Evolutionary conservation across 2,113 vertebrate species (phyloP), one percentile per base, ranked within the genome.

Genomic region (Psilopogon haemacephalus): DNA sequence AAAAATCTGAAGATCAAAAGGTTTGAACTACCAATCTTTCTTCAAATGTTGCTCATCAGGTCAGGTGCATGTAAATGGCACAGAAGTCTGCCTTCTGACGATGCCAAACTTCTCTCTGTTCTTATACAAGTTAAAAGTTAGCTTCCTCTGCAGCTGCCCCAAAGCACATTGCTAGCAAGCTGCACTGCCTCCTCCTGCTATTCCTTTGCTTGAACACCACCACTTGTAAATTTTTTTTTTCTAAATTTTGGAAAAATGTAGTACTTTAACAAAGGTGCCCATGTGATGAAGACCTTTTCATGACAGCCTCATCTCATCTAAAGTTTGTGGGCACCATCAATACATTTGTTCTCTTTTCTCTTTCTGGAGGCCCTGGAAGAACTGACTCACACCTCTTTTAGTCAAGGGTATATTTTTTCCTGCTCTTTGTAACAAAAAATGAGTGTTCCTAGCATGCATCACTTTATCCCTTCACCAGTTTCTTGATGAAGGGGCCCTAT

Each of bases 1-100:
- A 85, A 16, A 72, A 69, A 23, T 42, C 64, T 85, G 44, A 89
- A 80, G 82, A 94, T 83, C 67, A 93, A 96, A 96, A 95, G 68
- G 59, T 72, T 33, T 73, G 55, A 93, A 28, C 68, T 87, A 27
- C 42, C 59, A 93, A 60, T 37, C 17, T 59, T 69, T 71, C 44
- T 32, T 82, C 46, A 76, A 68, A 89, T 82, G 65, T 72, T 19
- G 26, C 67, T 82, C 87, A 76, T 14, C 32, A 23, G 67, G 21
- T 16, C 82, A 92, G 77, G 32, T 75, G 26, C 65, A 60, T 0
- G 0, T 3, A 72, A 4, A 35, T 6, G 12, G 62, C 20, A 72
- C 21, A 75, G 59, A 72, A 54, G 24, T 27, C 58, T 1, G 0
- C n/a, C 62, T 69, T 54, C 81, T 7, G 3, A 74, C 1, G 0